Evolutionary conservation across 2,113 vertebrate species (phyloP), one percentile per base, ranked within the genome.

Genomic region (Melanotaenia duboulayi): DNA sequence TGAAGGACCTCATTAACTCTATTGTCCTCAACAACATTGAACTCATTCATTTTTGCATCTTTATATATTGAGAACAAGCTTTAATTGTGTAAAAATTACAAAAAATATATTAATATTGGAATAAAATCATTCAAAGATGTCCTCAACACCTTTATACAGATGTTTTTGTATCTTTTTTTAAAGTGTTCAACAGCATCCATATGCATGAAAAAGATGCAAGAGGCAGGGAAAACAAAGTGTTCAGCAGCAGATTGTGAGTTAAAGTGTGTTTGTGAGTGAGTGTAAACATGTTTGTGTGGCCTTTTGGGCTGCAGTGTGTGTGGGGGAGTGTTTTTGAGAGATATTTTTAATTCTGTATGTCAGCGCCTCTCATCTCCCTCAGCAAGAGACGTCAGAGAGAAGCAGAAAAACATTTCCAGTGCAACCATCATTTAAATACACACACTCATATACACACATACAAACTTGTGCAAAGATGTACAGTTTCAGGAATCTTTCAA

Each of bases 331-430:
- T 90, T 90, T 86, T 89, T 91, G 84, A 88, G 87, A 90, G 90
- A 89, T 91, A 92, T 92, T 90, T 92, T 90, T 91, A 89, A 86
- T 89, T 90, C 85, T 88, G 82, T 83, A 74, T 94, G 89, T 92
- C 88, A 82, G 76, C 81, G 85, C 78, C 83, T 86, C 87, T 89
- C 90, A 87, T 88, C 84, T 91, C 86, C 77, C 79, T 68, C 82
- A 82, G 87, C 68, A 65, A 87, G 83, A 92, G 88, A 90, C 40
- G 74, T 84, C 65, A 72, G 72, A 89, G 77, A 55, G 78, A 90
- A 90, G 58, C 81, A 74, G 83, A 80, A 80, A 89, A 90, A 83
- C 69, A 85, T 87, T 86, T 89, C 79, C 82, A 76, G 58, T 70
- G 72, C 81, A 86, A 64, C 72, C 54, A 79, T 65, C 56, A 68